A percentile compares a stretch with the other conserved stretches of the same genome.
phyloP scores from a whole-genome alignment of 1,140 invertebrate species.

The Anastrepha ludens region DNA sequence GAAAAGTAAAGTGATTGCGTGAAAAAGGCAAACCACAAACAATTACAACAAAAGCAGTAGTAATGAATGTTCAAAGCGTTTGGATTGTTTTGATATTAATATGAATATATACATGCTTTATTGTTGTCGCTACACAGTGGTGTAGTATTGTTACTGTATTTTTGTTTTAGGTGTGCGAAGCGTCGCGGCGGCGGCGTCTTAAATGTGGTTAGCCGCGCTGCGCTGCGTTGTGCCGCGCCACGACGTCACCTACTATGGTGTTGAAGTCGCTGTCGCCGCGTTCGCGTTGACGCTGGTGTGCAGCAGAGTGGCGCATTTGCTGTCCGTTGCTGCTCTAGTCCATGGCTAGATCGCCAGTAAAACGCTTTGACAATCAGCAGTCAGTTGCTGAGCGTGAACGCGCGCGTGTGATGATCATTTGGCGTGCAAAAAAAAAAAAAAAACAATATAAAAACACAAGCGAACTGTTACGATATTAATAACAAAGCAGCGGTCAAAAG shows the following conservation, averaged over 20 bases:
- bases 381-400: constrained; percentile 42
- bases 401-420: constrained; percentile 45
- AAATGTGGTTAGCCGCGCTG: neutral
- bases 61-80: constrained; percentile 18
- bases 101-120: neutral
- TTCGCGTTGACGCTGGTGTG: neutral
- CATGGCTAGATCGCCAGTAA: constrained; percentile 37
- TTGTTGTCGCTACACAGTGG: neutral
- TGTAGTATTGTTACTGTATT: neutral
- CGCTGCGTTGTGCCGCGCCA: neutral
- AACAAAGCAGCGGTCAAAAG: neutral
- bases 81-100: constrained; percentile 17
- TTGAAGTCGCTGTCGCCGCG: neutral
- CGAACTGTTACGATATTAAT: neutral
- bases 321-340: constrained; percentile 41
- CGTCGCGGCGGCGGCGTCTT: neutral
- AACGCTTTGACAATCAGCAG: constrained; percentile 47
- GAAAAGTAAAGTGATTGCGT: constrained; percentile 24
- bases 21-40: neutral
- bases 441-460: neutral
- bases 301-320: neutral
- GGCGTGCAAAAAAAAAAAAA: constrained; percentile 37
- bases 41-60: neutral
- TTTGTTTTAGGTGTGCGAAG: constrained; percentile 10
- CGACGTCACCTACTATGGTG: constrained; percentile 1